Base-by-base conservation (phyloP, 2,113 vertebrate genomes). In the Anhinga rufa region DNA sequence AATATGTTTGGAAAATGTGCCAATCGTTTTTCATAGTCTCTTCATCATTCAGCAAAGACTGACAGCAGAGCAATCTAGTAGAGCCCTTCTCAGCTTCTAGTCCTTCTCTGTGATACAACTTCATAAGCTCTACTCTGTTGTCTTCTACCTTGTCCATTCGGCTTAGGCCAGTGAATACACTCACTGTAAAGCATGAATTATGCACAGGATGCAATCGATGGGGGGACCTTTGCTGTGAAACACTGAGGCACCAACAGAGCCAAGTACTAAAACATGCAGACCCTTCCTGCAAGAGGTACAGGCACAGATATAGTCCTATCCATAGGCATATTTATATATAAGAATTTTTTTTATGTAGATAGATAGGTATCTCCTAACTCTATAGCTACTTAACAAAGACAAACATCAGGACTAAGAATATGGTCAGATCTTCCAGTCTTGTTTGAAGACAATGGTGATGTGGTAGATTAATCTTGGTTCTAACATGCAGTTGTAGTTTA, bases 141-240 rank as follows among this genome's bases (percentile, higher is more conserved):
- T 58, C 58, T 85, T 57, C 60, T 85, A 18, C 32, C 60, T 65
- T 34, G 32, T 17, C 76, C 61, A 8, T 48, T 44, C 49, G 52
- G 49, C 64, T 81, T 58, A 15, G 15, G 42, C 42, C 58, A 58
- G 52, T 9, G 31, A 74, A 51, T 7, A 64, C 5, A 28, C 10
- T 36, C 48, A 31, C 9, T 29, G 54, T n/a, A 44, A 38, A 32
- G 57, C 1, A 1, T 36, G 68, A 87, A 26, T 83, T 90, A 36
- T 3, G 19, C 9, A 5, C 46, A 38, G 46, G 14, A 29, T 3
- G 5, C 18, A 32, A 28, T 7, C 2, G 1, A 19, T 18, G 40
- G 8, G 49, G 38, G 16, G 14, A 29, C 18, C 40, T 71, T 49
- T 31, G n/a, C 51, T 62, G 51, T 19, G 52, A 36, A 65, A 87